Conservation (phyloP, 1,140 invertebrate genomes). For the Procambarus clarkii region DNA sequence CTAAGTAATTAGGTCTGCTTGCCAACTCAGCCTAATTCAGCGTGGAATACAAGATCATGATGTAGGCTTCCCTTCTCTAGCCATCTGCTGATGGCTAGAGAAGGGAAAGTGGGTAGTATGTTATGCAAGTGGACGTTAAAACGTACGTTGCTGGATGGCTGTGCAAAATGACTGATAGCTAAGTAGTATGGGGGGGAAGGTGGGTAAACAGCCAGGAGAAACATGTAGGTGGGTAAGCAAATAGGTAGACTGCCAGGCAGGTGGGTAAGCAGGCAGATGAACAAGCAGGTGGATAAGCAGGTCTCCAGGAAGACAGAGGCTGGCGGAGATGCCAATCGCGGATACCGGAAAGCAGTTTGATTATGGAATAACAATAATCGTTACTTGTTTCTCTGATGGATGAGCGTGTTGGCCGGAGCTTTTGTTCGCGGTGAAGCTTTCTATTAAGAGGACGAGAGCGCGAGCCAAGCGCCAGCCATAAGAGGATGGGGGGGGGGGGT, state of each 20-base stretch:
- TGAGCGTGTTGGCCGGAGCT: slow-evolving; percentile 1
- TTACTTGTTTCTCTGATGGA: slow-evolving; percentile 46
- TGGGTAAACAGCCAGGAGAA: not conserved
- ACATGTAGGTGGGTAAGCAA: not conserved
- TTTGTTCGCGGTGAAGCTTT: slow-evolving; percentile 17
- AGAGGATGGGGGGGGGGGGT: not conserved
- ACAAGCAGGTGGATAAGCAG: not conserved
- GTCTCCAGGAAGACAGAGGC: not conserved
- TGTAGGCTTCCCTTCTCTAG: too few species aligned
- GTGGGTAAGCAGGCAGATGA: too few species aligned
- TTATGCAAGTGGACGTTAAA: too few species aligned
- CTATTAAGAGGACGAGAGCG: not conserved
- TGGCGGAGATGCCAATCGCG: not conserved
- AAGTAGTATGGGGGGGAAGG: not conserved
- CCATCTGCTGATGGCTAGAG: too few species aligned
- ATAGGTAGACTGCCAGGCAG: not conserved
- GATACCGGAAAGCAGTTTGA: not conserved
- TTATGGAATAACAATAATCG: slow-evolving; percentile 40
- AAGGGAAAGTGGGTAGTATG: too few species aligned
- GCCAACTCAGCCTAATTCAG: too few species aligned
- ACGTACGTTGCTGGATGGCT: too few species aligned
- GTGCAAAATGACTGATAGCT: too few species aligned
- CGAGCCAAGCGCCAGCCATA: not conserved
- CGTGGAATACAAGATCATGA: too few species aligned
- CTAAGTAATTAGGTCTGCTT: too few species aligned